Base-by-base conservation (phyloP, 1,140 invertebrate genomes). In the Drosophila jambulina region DNA sequence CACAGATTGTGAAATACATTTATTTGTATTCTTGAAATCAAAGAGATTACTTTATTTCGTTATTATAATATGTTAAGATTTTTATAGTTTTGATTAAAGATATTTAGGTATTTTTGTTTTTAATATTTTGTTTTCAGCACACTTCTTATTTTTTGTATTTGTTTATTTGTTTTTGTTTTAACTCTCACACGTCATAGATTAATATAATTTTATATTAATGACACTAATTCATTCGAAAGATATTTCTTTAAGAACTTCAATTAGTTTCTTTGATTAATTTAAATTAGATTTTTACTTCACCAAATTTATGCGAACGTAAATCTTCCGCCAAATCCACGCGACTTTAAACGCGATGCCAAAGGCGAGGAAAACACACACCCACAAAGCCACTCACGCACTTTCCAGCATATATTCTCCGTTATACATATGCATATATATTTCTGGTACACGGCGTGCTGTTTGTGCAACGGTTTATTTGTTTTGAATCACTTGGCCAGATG, bases 391-490 rank as follows among this genome's bases (percentile, higher is more conserved):
- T 58, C 49, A 75, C 40, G 38, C 71, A 76, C 71, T 57, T 75
- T 32, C 51, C 19, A 63, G 36, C 27, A 54, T 36, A 60, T 71
- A 71, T 72, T 36, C n/a, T 49, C 13, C 19, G 32, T 19, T 25
- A 36, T 68, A 15, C 9, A 34, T 67, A 21, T 59, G 29, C 10
- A 49, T 36, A 40, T 64, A 48, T 43, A 4, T 48, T 17, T 25
- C 17, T n/a, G 34, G 23, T 56, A 25, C 25, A 10, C 17, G 19
- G 54, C 36, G 69, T 59, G 75, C 68, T 67, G 75, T 69, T 77
- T 77, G 75, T 77, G 54, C 54, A 67, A 59, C 23, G 64, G 59
- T 67, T 71, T 71, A 45, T 72, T 72, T 72, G 70, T 72, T 72
- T 72, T 59, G 54, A 60, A 51, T 60, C n/a, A 58, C 53, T 36